Evolutionary conservation across 1,140 invertebrate species (phyloP).

Genomic region (Hermetia illucens): DNA sequence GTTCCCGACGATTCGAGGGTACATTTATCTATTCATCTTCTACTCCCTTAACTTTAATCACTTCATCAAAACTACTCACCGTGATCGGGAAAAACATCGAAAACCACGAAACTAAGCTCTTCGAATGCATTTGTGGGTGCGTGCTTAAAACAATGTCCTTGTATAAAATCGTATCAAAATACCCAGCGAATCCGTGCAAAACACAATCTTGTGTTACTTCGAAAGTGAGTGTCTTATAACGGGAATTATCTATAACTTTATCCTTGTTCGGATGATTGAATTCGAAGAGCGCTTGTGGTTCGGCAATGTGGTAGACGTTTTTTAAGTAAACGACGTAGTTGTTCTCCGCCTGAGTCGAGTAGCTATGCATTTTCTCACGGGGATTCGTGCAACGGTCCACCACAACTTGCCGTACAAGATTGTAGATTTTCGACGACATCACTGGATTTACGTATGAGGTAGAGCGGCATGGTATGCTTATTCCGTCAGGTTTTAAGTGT

Average conservation of each 20-base stretch:
- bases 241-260: slow-evolving; percentile 54
- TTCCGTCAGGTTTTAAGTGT: slow-evolving; percentile 76
- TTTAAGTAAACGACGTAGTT: slow-evolving; percentile 88
- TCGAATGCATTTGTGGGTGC: slow-evolving; percentile 71
- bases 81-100: slow-evolving; percentile 85
- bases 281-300: slow-evolving; percentile 66
- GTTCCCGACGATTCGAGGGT: too few species aligned
- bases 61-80: slow-evolving; percentile 37
- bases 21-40: too few species aligned
- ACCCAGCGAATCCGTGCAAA: slow-evolving; percentile 88
- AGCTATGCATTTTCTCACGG: slow-evolving; percentile 26
- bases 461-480: slow-evolving; percentile 84
- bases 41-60: too few species aligned
- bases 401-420: slow-evolving; percentile 28
- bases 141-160: slow-evolving; percentile 79
- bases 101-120: slow-evolving; percentile 95
- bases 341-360: slow-evolving; percentile 77
- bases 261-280: slow-evolving; percentile 76
- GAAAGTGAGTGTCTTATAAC: slow-evolving; percentile 58
- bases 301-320: slow-evolving; percentile 73
- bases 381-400: slow-evolving; percentile 5
- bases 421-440: slow-evolving; percentile 36
- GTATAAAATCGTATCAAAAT: slow-evolving; percentile 82
- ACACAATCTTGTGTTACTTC: slow-evolving; percentile 54
- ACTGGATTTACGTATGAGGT: slow-evolving; percentile 84